Conservation (phyloP, 2,797 vertebrate genomes). For the Hemibagrus guttatus region DNA sequence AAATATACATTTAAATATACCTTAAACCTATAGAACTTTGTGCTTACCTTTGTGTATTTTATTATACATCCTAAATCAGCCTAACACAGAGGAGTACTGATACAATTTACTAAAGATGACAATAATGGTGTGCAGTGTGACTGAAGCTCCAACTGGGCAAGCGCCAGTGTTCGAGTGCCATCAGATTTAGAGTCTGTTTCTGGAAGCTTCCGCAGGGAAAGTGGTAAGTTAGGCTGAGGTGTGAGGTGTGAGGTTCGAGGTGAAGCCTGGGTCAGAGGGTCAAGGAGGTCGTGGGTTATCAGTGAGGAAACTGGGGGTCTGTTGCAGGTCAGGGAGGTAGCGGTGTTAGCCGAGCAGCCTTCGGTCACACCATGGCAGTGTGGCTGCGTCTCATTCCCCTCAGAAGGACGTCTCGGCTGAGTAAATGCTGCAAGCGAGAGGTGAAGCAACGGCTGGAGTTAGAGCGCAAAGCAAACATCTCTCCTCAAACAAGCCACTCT, state of each 20-base stretch:
- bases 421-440: slow-evolving; percentile 83
- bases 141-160: neutral
- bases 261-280: neutral
- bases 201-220: neutral
- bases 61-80: slow-evolving; percentile 3
- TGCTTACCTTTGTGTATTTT: neutral
- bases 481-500: neutral
- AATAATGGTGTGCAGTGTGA: neutral
- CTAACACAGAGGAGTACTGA: neutral
- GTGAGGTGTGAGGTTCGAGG: slow-evolving; percentile 15
- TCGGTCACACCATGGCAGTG: slow-evolving; percentile 66
- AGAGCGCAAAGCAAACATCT: slow-evolving; percentile 22
- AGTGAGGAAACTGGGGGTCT: slow-evolving; percentile 48
- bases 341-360: slow-evolving; percentile 48
- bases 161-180: neutral
- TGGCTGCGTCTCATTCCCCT: slow-evolving; percentile 75
- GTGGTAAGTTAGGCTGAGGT: slow-evolving; percentile 34
- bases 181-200: slow-evolving; percentile 10
- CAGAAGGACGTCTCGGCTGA: slow-evolving; percentile 83
- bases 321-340: slow-evolving; percentile 30
- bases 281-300: slow-evolving; percentile 22
- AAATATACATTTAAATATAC: slow-evolving; percentile 32
- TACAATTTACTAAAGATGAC: neutral
- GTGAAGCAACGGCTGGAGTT: slow-evolving; percentile 52
- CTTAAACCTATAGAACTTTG: neutral